Percentiles rank a stretch among this genome's conserved stretches.
These are phyloP conservation scores for Burhinus oedicnemus DNA, from an alignment of 2,113 vertebrate species.

Conservation along the genomic window DNA sequence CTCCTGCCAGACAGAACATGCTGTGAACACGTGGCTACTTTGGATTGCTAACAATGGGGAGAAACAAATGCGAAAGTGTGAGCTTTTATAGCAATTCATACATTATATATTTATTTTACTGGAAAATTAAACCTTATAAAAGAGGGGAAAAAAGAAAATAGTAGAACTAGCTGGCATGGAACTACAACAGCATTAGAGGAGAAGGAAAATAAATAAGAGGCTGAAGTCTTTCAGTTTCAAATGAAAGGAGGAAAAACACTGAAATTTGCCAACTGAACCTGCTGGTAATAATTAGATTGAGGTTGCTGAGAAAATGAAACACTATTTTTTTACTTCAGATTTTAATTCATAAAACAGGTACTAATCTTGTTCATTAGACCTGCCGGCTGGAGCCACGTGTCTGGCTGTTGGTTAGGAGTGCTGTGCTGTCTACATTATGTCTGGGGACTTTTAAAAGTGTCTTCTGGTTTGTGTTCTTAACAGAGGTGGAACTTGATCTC, in stretches of 20 bases:
- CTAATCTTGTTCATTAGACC: slow-evolving; percentile 10
- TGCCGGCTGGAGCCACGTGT: not conserved
- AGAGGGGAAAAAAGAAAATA: not conserved
- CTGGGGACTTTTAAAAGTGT: slow-evolving; percentile 41
- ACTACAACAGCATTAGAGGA: slow-evolving; percentile 5
- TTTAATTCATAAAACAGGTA: slow-evolving; percentile 59
- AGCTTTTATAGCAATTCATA: slow-evolving; percentile 44
- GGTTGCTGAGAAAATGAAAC: slow-evolving; percentile 68
- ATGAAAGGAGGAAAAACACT: not conserved
- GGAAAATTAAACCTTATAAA: slow-evolving; percentile 56
- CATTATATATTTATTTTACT: slow-evolving; percentile 60
- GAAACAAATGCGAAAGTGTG: not conserved
- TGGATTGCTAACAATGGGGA: slow-evolving; percentile 30
- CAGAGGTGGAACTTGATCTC: not conserved
- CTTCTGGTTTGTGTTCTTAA: slow-evolving; percentile 8
- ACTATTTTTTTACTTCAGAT: slow-evolving; percentile 40
- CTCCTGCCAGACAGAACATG: slow-evolving; percentile 18
- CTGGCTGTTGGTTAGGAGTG: not conserved
- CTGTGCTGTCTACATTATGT: not conserved
- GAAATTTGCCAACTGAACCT: slow-evolving; percentile 43
- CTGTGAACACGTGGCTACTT: slow-evolving; percentile 35
- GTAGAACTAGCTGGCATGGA: slow-evolving; percentile 17
- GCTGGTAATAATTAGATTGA: slow-evolving; percentile 65
- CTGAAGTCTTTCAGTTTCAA: slow-evolving; percentile 29
- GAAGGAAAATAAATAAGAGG: slow-evolving; percentile 50